Evolutionary conservation across 2,888 invertebrate species (phyloP), one percentile per base, ranked within the genome.

Genomic region (Crocallis elinguaria): DNA sequence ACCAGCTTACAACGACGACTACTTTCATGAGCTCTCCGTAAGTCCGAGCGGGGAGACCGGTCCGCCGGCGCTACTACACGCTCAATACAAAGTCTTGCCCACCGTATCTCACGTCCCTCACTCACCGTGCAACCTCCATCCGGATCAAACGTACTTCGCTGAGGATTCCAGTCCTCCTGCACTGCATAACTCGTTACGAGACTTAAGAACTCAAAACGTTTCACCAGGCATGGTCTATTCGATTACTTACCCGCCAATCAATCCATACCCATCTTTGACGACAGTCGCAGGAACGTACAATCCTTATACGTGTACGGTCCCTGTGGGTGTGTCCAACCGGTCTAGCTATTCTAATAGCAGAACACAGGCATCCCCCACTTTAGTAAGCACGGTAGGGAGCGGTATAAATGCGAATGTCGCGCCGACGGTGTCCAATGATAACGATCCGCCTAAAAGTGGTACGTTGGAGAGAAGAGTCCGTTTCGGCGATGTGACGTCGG

Each of bases 391-490:
- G 48, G 64, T 82, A 75, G 79, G 73, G 57, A 84, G 77, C 72
- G 88, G 88, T 58, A 79, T 88, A 62, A 86, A 86, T 67, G 82
- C 84, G 54, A 88, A 88, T 67, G 69, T 85, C 62, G 82, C 84
- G 62, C 81, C 79, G 67, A 69, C 72, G 48, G 60, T 71, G 58
- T 77, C 79, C 49, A 73, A 75, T 72, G 67, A 68, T 67, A 72
- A 71, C 70, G 80, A 82, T 72, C 71, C 71, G 65, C 72, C 80
- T 66, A 86, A 79, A 82, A 86, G 77, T 81, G 82, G 82, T 74
- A 86, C 85, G 58, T 86, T 86, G 74, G 92, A 90, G 66, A 90
- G 88, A 82, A 88, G 88, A 85, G 92, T 92, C 60, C 92, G 70
- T 75, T 92, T 92, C 77, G 86, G 88, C 73, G 87, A 87, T 62